phyloP scores from a whole-genome alignment of 2,888 invertebrate genomes.

The Sphaeridia pumilis region DNA sequence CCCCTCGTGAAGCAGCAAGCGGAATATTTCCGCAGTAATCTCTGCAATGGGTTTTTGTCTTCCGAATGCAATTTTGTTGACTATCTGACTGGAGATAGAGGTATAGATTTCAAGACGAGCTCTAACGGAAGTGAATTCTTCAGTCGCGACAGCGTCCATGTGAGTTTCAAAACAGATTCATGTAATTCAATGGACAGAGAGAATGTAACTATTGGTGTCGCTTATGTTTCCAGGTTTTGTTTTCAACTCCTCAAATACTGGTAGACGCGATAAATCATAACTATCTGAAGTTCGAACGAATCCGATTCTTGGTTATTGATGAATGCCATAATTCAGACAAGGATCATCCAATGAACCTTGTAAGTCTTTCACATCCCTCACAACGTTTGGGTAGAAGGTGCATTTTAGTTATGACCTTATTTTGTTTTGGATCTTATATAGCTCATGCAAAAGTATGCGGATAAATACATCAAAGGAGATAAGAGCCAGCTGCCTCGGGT shows the following conservation, averaged over 20 bases:
- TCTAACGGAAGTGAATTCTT: too few relatives aligned
- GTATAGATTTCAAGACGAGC: constrained; percentile 61
- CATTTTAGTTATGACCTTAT: too few relatives aligned
- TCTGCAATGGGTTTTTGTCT: constrained; percentile 19
- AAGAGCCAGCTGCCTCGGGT: constrained; percentile 56
- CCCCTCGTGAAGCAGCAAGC: constrained; percentile 70
- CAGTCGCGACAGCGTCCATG: too few relatives aligned
- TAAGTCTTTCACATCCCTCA: too few relatives aligned
- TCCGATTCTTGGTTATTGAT: constrained; percentile 80
- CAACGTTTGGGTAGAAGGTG: too few relatives aligned
- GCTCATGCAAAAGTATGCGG: constrained; percentile 24
- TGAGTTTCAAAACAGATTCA: constrained; percentile 4
- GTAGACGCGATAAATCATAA: constrained; percentile 56
- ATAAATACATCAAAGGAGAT: neutral
- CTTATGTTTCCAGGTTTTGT: constrained; percentile 48
- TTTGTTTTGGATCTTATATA: too few relatives aligned
- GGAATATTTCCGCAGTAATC: constrained; percentile 39
- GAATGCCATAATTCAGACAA: constrained; percentile 85
- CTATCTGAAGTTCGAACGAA: constrained; percentile 38
- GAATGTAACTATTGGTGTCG: neutral
- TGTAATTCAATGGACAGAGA: neutral
- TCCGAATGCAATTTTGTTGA: constrained; percentile 51
- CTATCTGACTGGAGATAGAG: constrained; percentile 58
- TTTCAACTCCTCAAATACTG: constrained; percentile 75
- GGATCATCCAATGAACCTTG: constrained; percentile 66